phyloP scores from a whole-genome alignment of 1,140 invertebrate genomes.

The Megalonaias nervosa region DNA sequence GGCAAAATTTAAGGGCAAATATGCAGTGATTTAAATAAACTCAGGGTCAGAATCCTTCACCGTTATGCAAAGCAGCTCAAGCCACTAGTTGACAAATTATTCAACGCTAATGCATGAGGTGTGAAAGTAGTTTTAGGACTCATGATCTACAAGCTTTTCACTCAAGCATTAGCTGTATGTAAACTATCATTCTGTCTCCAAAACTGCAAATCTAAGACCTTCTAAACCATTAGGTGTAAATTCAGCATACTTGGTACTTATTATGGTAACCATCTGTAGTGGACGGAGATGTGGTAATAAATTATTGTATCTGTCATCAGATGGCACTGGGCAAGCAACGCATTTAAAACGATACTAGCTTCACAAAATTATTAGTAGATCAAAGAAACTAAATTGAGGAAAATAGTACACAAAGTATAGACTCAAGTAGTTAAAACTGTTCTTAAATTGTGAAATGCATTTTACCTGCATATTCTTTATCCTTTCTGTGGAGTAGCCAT shows the following conservation, averaged over 20 bases:
- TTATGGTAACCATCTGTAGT: no score
- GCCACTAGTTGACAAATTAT: neutral
- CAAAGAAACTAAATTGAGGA: neutral
- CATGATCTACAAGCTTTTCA: no score
- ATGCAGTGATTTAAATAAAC: neutral
- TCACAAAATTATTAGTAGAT: neutral
- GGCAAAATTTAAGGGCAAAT: neutral
- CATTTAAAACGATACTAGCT: no score
- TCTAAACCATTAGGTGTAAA: no score
- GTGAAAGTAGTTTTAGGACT: neutral
- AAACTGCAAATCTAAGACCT: no score
- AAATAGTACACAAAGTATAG: no score
- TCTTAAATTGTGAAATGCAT: neutral
- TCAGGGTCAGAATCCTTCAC: neutral
- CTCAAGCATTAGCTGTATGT: no score
- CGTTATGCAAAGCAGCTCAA: neutral
- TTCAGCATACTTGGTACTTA: no score
- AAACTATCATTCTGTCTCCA: no score
- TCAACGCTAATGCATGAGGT: neutral
- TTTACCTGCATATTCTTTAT: neutral
- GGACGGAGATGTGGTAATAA: no score
- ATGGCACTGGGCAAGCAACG: no score
- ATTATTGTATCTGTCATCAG: no score
- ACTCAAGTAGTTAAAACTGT: neutral
- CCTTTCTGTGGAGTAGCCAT: constrained; percentile 1